Percentiles rank a stretch among this genome's conserved stretches.
phyloP scores from a whole-genome alignment of 2,113 vertebrate species.

The Dasypus novemcinctus region DNA sequence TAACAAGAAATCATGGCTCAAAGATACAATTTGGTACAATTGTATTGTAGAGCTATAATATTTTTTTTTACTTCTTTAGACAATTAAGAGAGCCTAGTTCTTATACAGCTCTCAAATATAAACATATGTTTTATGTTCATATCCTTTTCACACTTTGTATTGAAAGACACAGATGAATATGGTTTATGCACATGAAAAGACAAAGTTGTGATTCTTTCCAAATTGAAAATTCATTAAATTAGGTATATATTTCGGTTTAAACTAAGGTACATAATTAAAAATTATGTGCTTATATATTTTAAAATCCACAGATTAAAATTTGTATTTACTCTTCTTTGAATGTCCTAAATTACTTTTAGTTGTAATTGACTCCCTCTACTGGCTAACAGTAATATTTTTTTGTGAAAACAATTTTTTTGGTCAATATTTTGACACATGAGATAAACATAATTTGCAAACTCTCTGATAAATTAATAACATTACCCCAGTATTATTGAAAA shows the following conservation, averaged over 20 bases:
- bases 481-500: not conserved
- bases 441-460: constrained; percentile 47
- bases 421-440: constrained; percentile 18
- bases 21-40: not conserved
- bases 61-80: constrained; percentile 37
- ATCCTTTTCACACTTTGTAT: not conserved
- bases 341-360: constrained; percentile 30
- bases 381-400: constrained; percentile 67
- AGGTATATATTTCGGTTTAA: not conserved
- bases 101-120: not conserved
- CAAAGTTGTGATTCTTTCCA: not conserved
- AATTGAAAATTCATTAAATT: not conserved
- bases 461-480: not conserved
- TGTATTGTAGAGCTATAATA: not conserved
- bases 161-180: not conserved
- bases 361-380: constrained; percentile 82
- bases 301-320: constrained; percentile 32
- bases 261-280: not conserved
- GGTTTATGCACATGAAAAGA: not conserved
- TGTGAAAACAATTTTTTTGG: not conserved
- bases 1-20: not conserved
- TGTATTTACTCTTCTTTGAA: not conserved
- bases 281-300: not conserved
- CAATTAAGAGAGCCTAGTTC: not conserved
- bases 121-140: not conserved